Percentiles rank a stretch among this genome's conserved stretches.
Conservation (phyloP, 2,888 invertebrate genomes). For the Melanotus villosus region DNA sequence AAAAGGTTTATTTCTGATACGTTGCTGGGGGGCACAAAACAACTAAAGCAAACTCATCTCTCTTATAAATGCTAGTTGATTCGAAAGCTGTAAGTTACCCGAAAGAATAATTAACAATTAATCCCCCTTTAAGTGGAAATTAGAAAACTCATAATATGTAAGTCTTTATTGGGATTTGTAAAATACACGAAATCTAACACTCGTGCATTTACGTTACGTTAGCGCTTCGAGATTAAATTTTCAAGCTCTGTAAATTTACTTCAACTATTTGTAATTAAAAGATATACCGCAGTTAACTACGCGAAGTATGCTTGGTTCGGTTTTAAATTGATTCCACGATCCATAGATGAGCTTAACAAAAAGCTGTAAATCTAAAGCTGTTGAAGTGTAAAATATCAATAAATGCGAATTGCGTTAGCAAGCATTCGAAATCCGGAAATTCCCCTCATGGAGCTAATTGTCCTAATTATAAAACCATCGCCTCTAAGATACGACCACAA, state of each 20-base stretch:
- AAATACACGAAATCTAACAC: background rate
- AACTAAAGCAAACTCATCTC: conserved; percentile 5
- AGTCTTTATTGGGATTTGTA: background rate
- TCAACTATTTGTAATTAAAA: background rate
- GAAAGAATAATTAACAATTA: conserved; percentile 14
- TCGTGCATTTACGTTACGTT: background rate
- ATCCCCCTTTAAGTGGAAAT: too few species aligned
- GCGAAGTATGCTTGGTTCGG: background rate
- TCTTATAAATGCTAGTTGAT: background rate
- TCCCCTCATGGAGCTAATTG: conserved; percentile 29
- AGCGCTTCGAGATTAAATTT: conserved; percentile 12
- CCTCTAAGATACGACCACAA: conserved; percentile 19
- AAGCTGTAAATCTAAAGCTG: background rate
- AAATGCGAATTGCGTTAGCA: conserved; percentile 17
- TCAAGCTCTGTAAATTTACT: background rate
- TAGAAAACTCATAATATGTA: too few species aligned
- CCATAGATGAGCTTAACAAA: background rate
- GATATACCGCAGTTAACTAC: background rate
- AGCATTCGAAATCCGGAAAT: conserved; percentile 21
- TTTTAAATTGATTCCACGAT: background rate
- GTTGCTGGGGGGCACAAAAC: background rate
- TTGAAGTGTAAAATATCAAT: conserved; percentile 24
- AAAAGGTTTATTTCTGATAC: conserved; percentile 18
- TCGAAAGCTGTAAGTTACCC: conserved; percentile 8
- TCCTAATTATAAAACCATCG: conserved; percentile 34